Base-by-base conservation (phyloP, 2,797 vertebrate species). In the Urocyon cinereoargenteus region DNA sequence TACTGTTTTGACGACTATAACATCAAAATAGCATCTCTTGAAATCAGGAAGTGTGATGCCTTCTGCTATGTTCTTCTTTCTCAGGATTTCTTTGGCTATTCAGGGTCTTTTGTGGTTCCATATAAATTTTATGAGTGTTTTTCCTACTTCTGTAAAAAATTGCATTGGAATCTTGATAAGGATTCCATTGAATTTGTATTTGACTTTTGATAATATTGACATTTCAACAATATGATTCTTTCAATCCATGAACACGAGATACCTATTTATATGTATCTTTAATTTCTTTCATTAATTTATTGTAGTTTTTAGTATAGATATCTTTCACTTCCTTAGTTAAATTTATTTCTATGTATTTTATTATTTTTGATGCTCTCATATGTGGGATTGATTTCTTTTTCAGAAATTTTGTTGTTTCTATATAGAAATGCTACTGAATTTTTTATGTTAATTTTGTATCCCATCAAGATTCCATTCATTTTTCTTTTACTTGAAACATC, bases 401-500 rank as follows among this genome's bases (percentile, higher is more conserved):
- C 45, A 51, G 45, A 75, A 49, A 19, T 75, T 51, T 49, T 75
- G 26, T 31, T 75, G 73, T 75, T 75, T 75, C 11, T 62, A 10
- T 62, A 75, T 75, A 31, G 8, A 51, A 75, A 28, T 75, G 45
- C 26, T 75, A 51, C 40, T 49, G 13, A 75, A 51, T 75, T 75
- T 75, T 51, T 14, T 75, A 18, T 75, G 45, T 51, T 75, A 75
- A 75, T 75, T 75, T 75, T 75, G 45, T 75, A 11, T 51, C 73
- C 9, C 49, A 15, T 45, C 40, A 45, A 45, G 40, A 45, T 45
- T 45, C 40, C 79, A 78, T 83, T 90, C 15, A 34, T 70, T 87
- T 97, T 92, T 83, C 34, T 77, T 96, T 92, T 86, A 51, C 16
- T 87, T 79, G 31, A 97, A 95, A 85, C 18, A 78, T 64, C 7